These are phyloP conservation scores for Cyphomyrmex costatus DNA, from an alignment of 1,140 invertebrate genomes.

Conservation along the genomic window DNA sequence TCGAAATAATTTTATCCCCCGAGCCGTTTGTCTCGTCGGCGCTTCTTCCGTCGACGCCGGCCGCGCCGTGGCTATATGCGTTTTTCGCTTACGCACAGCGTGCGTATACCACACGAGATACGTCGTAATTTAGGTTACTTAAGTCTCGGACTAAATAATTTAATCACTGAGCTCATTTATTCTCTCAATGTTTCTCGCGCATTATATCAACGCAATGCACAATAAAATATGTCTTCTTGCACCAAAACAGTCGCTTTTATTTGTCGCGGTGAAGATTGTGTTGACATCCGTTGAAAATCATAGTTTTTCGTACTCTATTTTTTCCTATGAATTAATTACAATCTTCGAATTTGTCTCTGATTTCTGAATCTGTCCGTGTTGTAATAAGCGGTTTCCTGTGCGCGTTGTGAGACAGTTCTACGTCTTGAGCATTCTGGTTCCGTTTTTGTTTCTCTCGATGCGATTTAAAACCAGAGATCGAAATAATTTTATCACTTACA, in stretches of 20 bases:
- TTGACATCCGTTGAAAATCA: slow-evolving; percentile 43
- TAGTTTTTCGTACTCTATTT: slow-evolving; percentile 36
- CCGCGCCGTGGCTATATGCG: neutral
- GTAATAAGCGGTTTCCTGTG: slow-evolving; percentile 49
- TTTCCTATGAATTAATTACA: slow-evolving; percentile 44
- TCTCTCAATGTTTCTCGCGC: slow-evolving; percentile 12
- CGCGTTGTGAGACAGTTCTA: slow-evolving; percentile 60
- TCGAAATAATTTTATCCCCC: slow-evolving; percentile 75
- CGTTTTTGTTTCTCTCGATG: slow-evolving; percentile 50
- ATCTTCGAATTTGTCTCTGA: slow-evolving; percentile 1
- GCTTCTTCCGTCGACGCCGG: slow-evolving; percentile 57
- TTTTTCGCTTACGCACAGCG: slow-evolving; percentile 39
- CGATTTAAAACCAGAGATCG: slow-evolving; percentile 71
- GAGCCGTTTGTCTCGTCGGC: slow-evolving; percentile 65
- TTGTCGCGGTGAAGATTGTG: slow-evolving; percentile 35
- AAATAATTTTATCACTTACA: slow-evolving; percentile 79
- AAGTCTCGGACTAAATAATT: slow-evolving; percentile 62
- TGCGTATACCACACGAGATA: neutral
- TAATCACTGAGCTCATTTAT: slow-evolving; percentile 61
- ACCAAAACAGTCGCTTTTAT: slow-evolving; percentile 13
- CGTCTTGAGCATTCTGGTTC: slow-evolving; percentile 29
- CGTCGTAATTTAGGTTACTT: slow-evolving; percentile 60
- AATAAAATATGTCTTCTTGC: neutral
- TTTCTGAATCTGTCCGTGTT: slow-evolving; percentile 24
- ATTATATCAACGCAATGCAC: slow-evolving; percentile 19